A percentile compares a stretch with the other conserved stretches of the same genome.
These are phyloP conservation scores for Macrosteles quadrilineatus DNA, from an alignment of 1,140 invertebrate genomes.

Conservation along the genomic window DNA sequence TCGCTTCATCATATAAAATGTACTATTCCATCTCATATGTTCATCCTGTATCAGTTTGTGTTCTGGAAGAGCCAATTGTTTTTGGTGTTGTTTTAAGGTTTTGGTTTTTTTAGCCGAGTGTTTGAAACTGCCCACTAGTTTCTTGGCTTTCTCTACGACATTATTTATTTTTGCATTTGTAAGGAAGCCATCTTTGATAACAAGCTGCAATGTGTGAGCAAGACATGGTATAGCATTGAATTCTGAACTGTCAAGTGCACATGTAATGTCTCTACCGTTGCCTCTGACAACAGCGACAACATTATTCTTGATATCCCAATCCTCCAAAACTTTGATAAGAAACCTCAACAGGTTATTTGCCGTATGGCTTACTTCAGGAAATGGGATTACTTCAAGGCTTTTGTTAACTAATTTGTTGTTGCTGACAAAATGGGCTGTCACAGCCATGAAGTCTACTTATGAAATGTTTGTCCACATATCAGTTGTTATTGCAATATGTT, in stretches of 20 bases:
- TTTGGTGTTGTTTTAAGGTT: neutral
- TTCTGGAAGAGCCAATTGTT: neutral
- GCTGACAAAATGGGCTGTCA: neutral
- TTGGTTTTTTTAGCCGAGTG: no score
- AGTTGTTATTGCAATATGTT: neutral
- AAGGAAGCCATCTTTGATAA: no score
- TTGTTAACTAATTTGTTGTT: neutral
- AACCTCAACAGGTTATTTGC: neutral
- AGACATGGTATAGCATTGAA: neutral
- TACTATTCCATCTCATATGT: neutral
- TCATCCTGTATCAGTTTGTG: no score
- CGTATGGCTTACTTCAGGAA: neutral
- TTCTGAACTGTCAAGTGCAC: neutral
- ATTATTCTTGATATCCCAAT: neutral
- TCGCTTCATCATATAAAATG: neutral
- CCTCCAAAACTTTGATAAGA: neutral
- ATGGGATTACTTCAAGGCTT: neutral
- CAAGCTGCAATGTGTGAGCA: neutral
- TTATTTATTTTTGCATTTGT: neutral
- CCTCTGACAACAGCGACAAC: neutral
- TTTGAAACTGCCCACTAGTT: no score
- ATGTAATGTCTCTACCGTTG: neutral
- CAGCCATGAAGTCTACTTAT: no score
- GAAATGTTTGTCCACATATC: neutral
- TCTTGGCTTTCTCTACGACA: neutral